Evolutionary conservation across 2,113 vertebrate genomes (phyloP), one percentile per base, ranked within the genome.

Genomic region (Serilophus lunatus): DNA sequence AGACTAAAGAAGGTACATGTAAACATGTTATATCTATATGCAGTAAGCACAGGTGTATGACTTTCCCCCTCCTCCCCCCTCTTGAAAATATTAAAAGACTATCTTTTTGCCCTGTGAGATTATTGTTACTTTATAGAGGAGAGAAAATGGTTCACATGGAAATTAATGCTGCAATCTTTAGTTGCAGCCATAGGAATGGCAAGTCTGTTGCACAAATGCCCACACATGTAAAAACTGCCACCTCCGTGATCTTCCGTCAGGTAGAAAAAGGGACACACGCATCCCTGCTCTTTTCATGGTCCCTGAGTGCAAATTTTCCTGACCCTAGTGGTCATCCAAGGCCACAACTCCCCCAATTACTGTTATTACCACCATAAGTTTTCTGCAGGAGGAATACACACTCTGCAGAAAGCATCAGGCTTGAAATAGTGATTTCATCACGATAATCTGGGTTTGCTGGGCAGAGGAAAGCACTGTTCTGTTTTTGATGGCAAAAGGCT

Each of bases 401-500:
- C 26, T 1, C 1, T 18, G 25, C 72, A 72, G 68, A 81, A 82
- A 85, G 79, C 86, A 45, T n/a, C n/a, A n/a, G n/a, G n/a, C n/a
- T n/a, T 38, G 68, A 84, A 90, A 65, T 29, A 91, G 77, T 74
- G 92, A 96, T 91, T 66, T 94, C 90, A 87, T 88, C 88, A 70
- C 23, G 36, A 66, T 68, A 71, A 88, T 65, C 66, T 45, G 42
- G 47, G 64, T 82, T 90, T 86, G 35, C 54, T 51, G 56, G 68
- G 57, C 77, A 90, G 82, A 65, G 42, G 51, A 90, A 93, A 61
- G 81, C 3, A 12, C 22, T 75, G 96, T 90, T 74, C 64, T 36
- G 20, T 53, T 91, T 86, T 91, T 66, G 40, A 44, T 1, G 19
- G 81, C 71, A 42, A 2, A 49, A 70, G 83, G 40, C 65, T 91